A percentile compares a stretch with the other conserved stretches of the same genome.
phyloP scores from a whole-genome alignment of 2,888 invertebrate species.

The Agonopterix arenella region DNA sequence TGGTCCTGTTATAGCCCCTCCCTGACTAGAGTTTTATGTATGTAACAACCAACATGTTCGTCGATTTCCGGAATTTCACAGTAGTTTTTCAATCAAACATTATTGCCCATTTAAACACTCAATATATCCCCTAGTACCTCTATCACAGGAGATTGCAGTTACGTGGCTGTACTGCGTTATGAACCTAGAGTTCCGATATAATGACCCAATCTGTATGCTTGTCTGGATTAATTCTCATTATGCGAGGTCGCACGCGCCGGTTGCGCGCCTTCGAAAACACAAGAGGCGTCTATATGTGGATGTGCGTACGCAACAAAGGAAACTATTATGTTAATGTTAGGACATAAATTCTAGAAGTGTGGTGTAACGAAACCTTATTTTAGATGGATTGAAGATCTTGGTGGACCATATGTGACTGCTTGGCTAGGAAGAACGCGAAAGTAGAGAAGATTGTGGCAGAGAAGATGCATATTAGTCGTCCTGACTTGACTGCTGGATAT shows the following conservation, averaged over 20 bases:
- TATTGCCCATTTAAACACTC: constrained; percentile 9
- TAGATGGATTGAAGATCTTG: no score
- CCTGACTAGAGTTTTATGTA: no score
- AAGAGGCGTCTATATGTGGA: constrained; percentile 8
- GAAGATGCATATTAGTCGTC: no score
- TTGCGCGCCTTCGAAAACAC: constrained; percentile 18
- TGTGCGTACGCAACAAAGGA: neutral
- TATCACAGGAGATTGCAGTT: constrained; percentile 1
- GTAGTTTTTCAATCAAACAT: no score
- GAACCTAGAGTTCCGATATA: constrained; percentile 5
- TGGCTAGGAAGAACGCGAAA: no score
- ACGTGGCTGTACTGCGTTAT: constrained; percentile 2
- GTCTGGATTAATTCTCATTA: constrained; percentile 38
- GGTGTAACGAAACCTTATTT: neutral
- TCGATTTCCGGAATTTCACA: no score
- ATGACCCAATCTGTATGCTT: constrained; percentile 42
- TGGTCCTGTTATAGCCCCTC: no score
- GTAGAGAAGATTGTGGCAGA: no score
- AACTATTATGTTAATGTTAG: neutral
- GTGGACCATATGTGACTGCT: no score
- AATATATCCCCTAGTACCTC: neutral
- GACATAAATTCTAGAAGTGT: neutral
- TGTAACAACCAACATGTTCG: no score
- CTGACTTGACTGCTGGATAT: no score
- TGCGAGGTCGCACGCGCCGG: constrained; percentile 45